These are phyloP conservation scores for Xanthia icteritia DNA, from an alignment of 2,888 invertebrate genomes.

Conservation along the genomic window DNA sequence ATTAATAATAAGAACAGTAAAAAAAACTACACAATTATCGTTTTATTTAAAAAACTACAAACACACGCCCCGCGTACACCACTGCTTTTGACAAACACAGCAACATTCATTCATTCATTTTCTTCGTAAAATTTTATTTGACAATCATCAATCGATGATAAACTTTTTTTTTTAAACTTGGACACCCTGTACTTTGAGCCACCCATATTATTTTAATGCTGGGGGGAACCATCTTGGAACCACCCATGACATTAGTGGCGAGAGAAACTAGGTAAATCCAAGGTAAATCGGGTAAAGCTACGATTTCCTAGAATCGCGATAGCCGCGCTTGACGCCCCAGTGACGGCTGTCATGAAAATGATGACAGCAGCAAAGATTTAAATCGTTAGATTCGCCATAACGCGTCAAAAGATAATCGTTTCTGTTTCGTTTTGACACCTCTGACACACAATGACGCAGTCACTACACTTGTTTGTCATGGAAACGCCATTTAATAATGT, in stretches of 20 bases:
- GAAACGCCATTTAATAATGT: no score
- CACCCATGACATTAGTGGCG: not conserved
- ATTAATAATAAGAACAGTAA: constrained; percentile 38
- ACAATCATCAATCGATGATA: constrained; percentile 34
- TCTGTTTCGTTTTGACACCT: no score
- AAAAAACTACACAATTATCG: constrained; percentile 47
- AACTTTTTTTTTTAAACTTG: constrained; percentile 27
- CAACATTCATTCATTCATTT: constrained; percentile 45
- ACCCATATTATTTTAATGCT: not conserved
- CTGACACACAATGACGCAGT: no score
- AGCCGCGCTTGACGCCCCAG: no score
- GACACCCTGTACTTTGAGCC: constrained; percentile 14
- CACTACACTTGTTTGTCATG: no score
- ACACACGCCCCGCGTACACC: constrained; percentile 59
- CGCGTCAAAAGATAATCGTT: no score
- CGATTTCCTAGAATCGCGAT: no score
- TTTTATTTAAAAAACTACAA: constrained; percentile 54
- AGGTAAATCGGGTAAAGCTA: no score
- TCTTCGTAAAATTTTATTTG: constrained; percentile 12
- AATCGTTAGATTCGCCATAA: no score
- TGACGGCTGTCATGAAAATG: no score
- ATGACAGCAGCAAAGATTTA: no score
- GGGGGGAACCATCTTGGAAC: not conserved
- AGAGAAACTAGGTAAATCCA: not conserved
- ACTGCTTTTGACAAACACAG: constrained; percentile 53